These are phyloP conservation scores for Leptosomus discolor DNA, from an alignment of 2,113 vertebrate genomes.

Conservation along the genomic window DNA sequence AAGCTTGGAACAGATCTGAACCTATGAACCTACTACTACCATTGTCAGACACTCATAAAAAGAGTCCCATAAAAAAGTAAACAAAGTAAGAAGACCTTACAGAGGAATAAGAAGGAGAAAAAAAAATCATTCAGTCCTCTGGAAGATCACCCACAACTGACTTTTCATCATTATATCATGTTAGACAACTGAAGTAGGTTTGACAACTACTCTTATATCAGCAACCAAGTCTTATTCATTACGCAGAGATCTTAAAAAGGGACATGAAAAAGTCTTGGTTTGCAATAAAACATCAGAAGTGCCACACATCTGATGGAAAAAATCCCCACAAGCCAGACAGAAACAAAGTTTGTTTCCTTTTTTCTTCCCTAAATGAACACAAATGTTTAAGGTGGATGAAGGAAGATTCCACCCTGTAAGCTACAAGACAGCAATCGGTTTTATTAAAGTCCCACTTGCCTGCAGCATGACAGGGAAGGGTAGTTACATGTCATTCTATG, in stretches of 20 bases:
- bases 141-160: neutral
- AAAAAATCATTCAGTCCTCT: neutral
- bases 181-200: neutral
- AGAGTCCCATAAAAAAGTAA: neutral
- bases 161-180: neutral
- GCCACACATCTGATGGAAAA: neutral
- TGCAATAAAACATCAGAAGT: neutral
- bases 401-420: neutral
- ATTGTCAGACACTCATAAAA: neutral
- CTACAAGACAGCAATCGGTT: neutral
- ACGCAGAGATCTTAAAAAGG: neutral
- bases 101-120: neutral
- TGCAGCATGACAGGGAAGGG: neutral
- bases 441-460: neutral
- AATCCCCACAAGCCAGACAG: neutral
- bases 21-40: neutral
- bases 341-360: neutral
- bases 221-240: neutral
- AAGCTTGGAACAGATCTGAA: neutral
- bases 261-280: neutral
- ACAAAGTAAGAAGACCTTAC: neutral
- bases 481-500: neutral
- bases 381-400: neutral
- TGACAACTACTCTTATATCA: neutral
- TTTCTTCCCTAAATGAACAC: neutral